phyloP scores from a whole-genome alignment of 2,113 vertebrate genomes.

The Campylomormyrus tamandua region DNA sequence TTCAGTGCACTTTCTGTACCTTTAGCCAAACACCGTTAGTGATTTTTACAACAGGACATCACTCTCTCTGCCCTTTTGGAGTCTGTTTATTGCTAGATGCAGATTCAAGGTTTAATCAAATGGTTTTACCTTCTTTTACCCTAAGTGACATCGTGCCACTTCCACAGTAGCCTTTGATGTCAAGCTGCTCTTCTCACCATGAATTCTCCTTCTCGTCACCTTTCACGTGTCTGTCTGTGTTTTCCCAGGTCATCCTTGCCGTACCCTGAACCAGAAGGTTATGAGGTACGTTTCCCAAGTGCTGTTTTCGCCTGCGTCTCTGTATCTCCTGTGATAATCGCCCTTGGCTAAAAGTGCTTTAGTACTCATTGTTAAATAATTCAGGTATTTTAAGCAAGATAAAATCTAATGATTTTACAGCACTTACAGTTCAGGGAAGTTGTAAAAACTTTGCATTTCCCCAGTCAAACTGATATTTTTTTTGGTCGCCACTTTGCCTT shows the following conservation, averaged over 20 bases:
- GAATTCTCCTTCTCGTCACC: background rate
- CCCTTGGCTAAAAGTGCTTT: background rate
- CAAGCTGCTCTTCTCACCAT: background rate
- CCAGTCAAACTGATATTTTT: background rate
- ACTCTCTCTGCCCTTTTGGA: background rate
- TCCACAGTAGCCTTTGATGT: background rate
- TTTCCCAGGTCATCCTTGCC: background rate
- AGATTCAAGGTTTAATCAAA: background rate
- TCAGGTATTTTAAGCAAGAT: background rate
- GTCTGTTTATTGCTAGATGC: background rate
- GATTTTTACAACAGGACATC: background rate
- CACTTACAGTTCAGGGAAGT: background rate
- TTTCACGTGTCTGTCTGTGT: background rate
- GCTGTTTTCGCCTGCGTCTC: background rate
- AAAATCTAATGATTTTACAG: background rate
- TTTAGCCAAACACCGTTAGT: background rate
- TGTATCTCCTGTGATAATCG: background rate
- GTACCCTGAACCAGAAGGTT: conserved; percentile 54
- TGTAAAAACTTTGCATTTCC: background rate
- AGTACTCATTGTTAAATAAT: background rate
- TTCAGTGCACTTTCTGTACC: background rate
- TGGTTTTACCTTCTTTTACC: background rate
- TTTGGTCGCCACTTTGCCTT: background rate
- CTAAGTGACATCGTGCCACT: background rate
- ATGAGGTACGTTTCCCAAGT: conserved; percentile 68